Evolutionary conservation across 23 tunicate genomes (phyloP).

Genomic region (Styela clava): DNA sequence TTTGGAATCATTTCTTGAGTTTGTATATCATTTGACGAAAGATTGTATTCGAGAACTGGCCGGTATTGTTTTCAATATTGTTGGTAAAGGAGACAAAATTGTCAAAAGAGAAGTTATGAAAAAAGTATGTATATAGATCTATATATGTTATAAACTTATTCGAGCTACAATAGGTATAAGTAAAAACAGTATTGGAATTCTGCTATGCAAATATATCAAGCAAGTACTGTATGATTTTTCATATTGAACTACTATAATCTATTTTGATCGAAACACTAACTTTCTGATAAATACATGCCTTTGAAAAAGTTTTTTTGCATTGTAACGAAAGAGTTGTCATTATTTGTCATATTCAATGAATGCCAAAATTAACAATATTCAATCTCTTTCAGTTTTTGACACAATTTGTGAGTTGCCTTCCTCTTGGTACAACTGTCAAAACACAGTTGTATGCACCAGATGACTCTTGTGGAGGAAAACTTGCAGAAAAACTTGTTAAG

Average conservation of each 20-base stretch:
- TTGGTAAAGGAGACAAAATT: not conserved
- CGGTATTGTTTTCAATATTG: constrained; percentile 7
- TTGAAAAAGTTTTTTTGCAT: too few species aligned
- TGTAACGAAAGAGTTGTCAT: too few species aligned
- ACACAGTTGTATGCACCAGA: not conserved
- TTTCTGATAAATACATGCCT: too few species aligned
- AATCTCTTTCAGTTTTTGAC: not conserved
- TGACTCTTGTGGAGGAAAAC: not conserved
- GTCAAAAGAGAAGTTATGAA: not conserved
- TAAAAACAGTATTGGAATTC: too few species aligned
- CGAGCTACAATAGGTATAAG: too few species aligned
- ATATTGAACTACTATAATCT: too few species aligned
- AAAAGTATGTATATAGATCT: constrained; percentile 2
- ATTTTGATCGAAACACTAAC: too few species aligned
- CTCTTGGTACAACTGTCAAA: not conserved
- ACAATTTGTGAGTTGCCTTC: not conserved
- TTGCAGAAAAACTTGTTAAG: constrained; percentile 17
- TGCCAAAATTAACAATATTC: too few species aligned
- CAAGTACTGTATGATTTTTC: too few species aligned
- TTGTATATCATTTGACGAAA: constrained; percentile 16
- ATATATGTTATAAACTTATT: not conserved
- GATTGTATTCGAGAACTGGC: constrained; percentile 19
- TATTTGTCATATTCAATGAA: too few species aligned
- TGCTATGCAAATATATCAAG: too few species aligned
- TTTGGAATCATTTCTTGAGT: not conserved